phyloP scores from a whole-genome alignment of 2,113 vertebrate species.

The Podilymbus podiceps region DNA sequence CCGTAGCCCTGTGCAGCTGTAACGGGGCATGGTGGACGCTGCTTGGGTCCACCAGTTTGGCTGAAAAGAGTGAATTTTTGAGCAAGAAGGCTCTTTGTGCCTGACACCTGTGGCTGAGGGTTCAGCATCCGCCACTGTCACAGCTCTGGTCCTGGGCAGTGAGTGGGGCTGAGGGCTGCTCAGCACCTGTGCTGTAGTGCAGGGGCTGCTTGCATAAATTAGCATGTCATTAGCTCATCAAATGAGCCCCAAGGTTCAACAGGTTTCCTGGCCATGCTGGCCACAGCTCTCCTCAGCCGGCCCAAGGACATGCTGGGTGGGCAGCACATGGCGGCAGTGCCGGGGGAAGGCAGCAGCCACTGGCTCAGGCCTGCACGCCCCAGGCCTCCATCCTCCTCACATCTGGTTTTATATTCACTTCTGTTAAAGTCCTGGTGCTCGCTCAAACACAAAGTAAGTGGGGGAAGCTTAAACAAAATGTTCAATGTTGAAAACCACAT shows the following conservation, averaged over 20 bases:
- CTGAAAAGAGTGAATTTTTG: not conserved
- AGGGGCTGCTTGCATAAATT: not conserved
- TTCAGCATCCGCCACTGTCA: fast-evolving
- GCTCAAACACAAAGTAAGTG: not conserved
- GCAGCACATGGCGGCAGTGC: fast-evolving
- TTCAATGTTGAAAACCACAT: fast-evolving
- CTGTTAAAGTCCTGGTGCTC: not conserved
- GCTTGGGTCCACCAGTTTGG: fast-evolving
- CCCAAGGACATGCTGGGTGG: fast-evolving
- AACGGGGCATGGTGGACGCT: not conserved
- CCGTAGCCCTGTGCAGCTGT: fast-evolving
- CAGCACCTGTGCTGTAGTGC: not conserved
- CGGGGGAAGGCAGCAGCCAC: not conserved
- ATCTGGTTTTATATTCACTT: fast-evolving
- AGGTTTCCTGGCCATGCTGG: not conserved
- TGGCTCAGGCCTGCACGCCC: fast-evolving
- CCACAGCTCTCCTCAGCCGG: not conserved
- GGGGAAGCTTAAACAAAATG: not conserved
- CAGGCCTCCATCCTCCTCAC: fast-evolving
- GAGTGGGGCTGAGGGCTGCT: not conserved
- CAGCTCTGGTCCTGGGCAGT: fast-evolving
- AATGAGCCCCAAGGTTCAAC: fast-evolving
- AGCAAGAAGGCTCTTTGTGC: not conserved
- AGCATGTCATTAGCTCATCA: not conserved
- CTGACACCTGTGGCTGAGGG: no score